A percentile compares a stretch with the other conserved stretches of the same genome.
phyloP scores from a whole-genome alignment of 1,140 invertebrate genomes.

The Hylaeus volcanicus region DNA sequence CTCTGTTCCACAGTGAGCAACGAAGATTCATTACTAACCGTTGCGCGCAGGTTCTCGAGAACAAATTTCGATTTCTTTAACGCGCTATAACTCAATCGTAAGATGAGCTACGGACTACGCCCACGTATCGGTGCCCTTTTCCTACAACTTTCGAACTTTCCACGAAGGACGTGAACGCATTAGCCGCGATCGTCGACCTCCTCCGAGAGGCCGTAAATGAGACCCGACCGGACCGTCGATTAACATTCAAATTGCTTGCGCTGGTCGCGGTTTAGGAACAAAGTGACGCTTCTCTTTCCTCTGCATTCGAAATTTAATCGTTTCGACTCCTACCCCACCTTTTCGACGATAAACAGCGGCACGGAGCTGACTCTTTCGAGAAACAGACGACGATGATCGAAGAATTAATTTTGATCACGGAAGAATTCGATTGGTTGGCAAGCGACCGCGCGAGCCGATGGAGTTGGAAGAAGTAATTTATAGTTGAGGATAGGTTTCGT shows the following conservation, averaged over 20 bases:
- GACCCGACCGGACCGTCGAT: constrained; percentile 19
- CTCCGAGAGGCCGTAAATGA: constrained; percentile 31
- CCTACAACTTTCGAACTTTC: constrained; percentile 62
- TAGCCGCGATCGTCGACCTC: constrained; percentile 10
- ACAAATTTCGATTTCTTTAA: constrained; percentile 39
- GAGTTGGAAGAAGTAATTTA: constrained; percentile 4
- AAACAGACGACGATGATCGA: not conserved
- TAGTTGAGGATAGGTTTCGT: not conserved
- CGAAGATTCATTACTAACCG: no score
- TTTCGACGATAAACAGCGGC: not conserved
- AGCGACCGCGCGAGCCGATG: not conserved
- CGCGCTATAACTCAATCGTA: constrained; percentile 70
- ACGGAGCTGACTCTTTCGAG: not conserved
- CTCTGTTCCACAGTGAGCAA: no score
- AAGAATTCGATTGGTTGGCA: constrained; percentile 8
- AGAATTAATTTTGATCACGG: constrained; percentile 29
- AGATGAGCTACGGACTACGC: constrained; percentile 69
- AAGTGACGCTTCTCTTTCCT: constrained; percentile 27
- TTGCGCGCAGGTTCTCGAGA: no score
- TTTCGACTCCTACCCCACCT: not conserved
- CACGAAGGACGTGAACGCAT: constrained; percentile 14
- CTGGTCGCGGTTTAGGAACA: constrained; percentile 33
- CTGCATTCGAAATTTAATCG: constrained; percentile 14
- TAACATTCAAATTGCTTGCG: constrained; percentile 49
- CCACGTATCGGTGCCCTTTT: constrained; percentile 60